Conservation (phyloP, 2,888 invertebrate species). For the Perdita meconis region DNA sequence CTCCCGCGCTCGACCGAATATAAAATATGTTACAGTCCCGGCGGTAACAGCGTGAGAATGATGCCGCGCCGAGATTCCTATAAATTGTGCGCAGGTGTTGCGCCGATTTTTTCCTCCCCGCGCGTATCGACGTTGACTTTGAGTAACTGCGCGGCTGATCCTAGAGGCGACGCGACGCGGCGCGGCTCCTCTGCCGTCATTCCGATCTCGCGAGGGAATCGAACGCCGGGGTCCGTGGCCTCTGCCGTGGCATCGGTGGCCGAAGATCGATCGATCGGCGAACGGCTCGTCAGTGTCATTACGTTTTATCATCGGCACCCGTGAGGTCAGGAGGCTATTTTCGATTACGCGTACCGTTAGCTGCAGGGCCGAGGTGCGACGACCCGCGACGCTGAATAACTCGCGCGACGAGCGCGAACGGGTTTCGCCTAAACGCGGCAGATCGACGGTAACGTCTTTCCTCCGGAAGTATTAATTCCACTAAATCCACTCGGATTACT, state of each 20-base stretch:
- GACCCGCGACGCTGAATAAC: constrained; percentile 36
- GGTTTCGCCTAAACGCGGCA: constrained; percentile 14
- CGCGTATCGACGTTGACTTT: constrained; percentile 38
- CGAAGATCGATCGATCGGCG: constrained; percentile 40
- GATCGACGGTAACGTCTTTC: too few species aligned
- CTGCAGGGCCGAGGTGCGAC: constrained; percentile 26
- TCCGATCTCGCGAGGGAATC: constrained; percentile 35
- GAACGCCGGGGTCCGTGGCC: constrained; percentile 29
- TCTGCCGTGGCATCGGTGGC: constrained; percentile 3
- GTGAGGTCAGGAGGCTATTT: constrained; percentile 57
- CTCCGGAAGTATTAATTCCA: neutral
- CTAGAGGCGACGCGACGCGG: constrained; percentile 4
- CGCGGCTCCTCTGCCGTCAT: constrained; percentile 5
- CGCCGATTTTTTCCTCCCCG: neutral
- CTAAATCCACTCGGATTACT: neutral
- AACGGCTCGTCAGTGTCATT: constrained; percentile 54
- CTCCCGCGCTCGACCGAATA: constrained; percentile 1
- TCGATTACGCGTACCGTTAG: constrained; percentile 59
- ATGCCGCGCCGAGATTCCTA: constrained; percentile 17
- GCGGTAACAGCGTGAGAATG: constrained; percentile 46
- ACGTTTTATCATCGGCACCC: constrained; percentile 55
- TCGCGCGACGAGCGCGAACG: constrained; percentile 7
- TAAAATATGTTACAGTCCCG: constrained; percentile 22
- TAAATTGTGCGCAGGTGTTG: constrained; percentile 48
- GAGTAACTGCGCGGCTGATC: constrained; percentile 41